These are phyloP conservation scores for Sciurus vulgaris DNA, from an alignment of 2,797 vertebrate species.

Conservation along the genomic window DNA sequence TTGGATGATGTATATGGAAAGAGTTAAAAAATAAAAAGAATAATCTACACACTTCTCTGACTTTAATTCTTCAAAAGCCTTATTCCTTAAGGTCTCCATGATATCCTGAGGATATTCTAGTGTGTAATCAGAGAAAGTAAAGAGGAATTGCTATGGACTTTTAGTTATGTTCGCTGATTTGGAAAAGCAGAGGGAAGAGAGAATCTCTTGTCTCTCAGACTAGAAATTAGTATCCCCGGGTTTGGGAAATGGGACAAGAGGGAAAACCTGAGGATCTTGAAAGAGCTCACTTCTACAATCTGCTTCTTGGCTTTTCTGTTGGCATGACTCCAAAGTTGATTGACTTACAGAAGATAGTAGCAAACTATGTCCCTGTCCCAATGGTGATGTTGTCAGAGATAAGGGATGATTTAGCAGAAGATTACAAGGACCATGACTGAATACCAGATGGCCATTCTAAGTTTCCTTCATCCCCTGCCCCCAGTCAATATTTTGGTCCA, in stretches of 20 bases:
- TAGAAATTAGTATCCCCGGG: constrained; percentile 10
- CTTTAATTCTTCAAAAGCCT: not conserved
- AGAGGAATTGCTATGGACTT: not conserved
- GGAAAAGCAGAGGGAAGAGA: constrained; percentile 11
- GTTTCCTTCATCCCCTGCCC: not conserved
- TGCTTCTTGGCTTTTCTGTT: not conserved
- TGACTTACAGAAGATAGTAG: not conserved
- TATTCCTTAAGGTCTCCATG: not conserved
- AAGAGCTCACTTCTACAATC: not conserved
- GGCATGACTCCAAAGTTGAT: not conserved
- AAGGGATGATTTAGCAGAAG: not conserved
- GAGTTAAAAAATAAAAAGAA: not conserved
- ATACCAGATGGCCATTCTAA: constrained; percentile 2
- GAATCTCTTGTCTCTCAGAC: not conserved
- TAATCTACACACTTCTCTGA: not conserved
- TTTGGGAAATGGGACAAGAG: not conserved
- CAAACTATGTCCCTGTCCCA: not conserved
- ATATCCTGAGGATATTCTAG: not conserved
- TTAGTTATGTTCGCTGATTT: constrained; percentile 1
- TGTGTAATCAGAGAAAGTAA: not conserved
- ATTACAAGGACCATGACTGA: not conserved
- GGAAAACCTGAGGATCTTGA: not conserved
- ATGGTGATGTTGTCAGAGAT: not conserved
- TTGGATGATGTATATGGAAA: not conserved
- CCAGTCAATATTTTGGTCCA: not conserved